Evolutionary conservation across 2,888 invertebrate genomes (phyloP).

Genomic region (Drosophila helvetica): DNA sequence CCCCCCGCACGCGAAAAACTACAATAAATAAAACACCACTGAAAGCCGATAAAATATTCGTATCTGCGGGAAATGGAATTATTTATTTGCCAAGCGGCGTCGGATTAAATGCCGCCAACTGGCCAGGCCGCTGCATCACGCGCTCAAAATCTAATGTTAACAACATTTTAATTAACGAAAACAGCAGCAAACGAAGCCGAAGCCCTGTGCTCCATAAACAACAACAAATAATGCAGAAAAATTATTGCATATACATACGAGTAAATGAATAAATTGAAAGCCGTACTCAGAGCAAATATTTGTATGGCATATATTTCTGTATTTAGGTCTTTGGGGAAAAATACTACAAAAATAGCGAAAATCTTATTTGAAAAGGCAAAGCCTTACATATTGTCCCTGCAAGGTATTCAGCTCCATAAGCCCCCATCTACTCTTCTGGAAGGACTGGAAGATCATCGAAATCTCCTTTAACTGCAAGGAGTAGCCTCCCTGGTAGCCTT

Average conservation of each 20-base stretch:
- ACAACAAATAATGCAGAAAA: slow-evolving; percentile 43
- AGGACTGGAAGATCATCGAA: no score
- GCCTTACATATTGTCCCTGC: background rate
- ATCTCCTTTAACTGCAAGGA: no score
- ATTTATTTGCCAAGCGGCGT: slow-evolving; percentile 68
- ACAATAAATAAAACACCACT: slow-evolving; percentile 56
- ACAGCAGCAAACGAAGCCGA: slow-evolving; percentile 28
- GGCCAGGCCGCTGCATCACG: slow-evolving; percentile 40
- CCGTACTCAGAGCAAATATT: slow-evolving; percentile 52
- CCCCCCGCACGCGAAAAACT: slow-evolving; percentile 9
- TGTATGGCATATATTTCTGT: slow-evolving; percentile 40
- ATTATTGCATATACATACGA: slow-evolving; percentile 34
- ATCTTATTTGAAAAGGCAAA: no score
- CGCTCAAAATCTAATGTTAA: slow-evolving; percentile 76
- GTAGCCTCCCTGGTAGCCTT: no score
- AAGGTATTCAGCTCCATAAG: background rate
- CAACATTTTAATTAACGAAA: slow-evolving; percentile 71
- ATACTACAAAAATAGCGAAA: background rate
- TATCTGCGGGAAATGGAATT: slow-evolving; percentile 48
- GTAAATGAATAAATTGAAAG: slow-evolving; percentile 49
- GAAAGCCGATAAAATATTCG: slow-evolving; percentile 46
- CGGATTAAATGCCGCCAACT: slow-evolving; percentile 43
- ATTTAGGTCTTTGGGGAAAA: background rate
- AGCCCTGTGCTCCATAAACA: slow-evolving; percentile 23
- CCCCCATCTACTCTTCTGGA: no score